Evolutionary conservation across 2,888 invertebrate species (phyloP).

Genomic region (Cantharis flavilabris): DNA sequence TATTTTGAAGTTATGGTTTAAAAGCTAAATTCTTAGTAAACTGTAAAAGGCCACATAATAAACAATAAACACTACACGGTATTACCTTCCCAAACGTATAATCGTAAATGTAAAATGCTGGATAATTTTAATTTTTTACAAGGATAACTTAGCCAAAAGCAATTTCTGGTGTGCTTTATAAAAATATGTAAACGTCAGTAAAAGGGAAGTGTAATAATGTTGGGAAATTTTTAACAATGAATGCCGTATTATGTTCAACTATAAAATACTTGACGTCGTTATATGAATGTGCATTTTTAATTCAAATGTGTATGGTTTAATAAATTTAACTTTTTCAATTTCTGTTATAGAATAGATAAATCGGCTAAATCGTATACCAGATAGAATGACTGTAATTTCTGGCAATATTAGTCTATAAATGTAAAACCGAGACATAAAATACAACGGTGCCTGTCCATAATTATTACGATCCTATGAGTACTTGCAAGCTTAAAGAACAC

Average conservation of each 20-base stretch:
- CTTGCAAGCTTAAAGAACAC: not conserved
- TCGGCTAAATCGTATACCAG: slow-evolving; percentile 19
- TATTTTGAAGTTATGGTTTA: not conserved
- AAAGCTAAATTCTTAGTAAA: not conserved
- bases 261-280: not conserved
- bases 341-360: slow-evolving; percentile 7
- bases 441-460: slow-evolving; percentile 37
- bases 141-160: not conserved
- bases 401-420: slow-evolving; percentile 34
- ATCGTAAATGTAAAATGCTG: not conserved
- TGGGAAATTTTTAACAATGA: not conserved
- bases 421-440: slow-evolving; percentile 37
- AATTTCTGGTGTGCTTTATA: not conserved
- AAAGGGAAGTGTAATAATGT: not conserved
- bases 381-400: slow-evolving; percentile 26
- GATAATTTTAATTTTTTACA: not conserved
- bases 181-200: not conserved
- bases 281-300: not conserved
- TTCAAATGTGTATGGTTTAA: not conserved
- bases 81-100: not conserved
- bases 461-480: slow-evolving; percentile 30
- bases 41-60: not conserved
- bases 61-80: not conserved
- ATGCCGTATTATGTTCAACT: not conserved
- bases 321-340: not conserved